A percentile compares a stretch with the other conserved stretches of the same genome.
These are phyloP conservation scores for Aselliscus stoliczkanus DNA, from an alignment of 2,797 vertebrate genomes.

Conservation along the genomic window DNA sequence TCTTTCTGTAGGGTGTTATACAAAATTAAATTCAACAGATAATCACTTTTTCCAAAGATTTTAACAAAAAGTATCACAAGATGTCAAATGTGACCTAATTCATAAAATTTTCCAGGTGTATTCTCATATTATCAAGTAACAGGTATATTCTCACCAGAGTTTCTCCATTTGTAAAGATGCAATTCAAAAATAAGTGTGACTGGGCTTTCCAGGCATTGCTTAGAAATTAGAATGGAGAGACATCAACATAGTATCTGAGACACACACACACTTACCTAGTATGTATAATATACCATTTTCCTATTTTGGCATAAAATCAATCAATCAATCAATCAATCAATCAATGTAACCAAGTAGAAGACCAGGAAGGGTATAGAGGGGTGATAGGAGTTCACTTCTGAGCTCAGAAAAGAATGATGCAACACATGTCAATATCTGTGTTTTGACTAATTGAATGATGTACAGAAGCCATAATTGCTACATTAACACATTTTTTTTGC, in stretches of 20 bases:
- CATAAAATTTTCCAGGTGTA: neutral
- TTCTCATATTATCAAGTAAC: neutral
- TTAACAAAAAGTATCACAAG: neutral
- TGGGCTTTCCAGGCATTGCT: neutral
- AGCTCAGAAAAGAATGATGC: neutral
- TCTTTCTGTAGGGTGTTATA: neutral
- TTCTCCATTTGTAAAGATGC: neutral
- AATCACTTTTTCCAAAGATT: neutral
- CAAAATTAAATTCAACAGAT: neutral
- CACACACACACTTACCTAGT: neutral
- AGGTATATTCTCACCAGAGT: neutral
- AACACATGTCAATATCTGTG: neutral
- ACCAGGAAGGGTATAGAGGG: neutral
- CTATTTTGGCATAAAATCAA: too few relatives aligned
- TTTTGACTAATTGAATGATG: conserved; percentile 8
- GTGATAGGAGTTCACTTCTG: neutral
- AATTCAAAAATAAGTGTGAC: neutral
- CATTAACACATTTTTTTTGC: too few relatives aligned
- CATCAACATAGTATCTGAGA: neutral
- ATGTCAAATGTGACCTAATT: neutral
- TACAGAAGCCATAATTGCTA: conserved; percentile 44
- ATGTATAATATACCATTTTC: neutral
- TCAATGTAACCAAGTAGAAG: neutral
- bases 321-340: too few relatives aligned
- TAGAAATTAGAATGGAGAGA: neutral